Conservation (phyloP, 2,797 vertebrate species). For the Sebastes dallii region DNA sequence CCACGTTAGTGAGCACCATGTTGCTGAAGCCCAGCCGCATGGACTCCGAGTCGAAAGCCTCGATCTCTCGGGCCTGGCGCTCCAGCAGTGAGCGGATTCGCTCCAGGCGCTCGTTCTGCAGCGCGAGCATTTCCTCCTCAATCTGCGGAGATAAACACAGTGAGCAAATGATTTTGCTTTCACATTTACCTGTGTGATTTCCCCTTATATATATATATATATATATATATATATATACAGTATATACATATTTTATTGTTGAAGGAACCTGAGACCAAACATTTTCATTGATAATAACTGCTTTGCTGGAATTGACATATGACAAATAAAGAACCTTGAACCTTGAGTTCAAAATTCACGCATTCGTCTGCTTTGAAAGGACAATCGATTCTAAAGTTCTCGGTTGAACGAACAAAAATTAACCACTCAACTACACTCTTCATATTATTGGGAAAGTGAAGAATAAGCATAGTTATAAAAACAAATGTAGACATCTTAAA, state of each 20-base stretch:
- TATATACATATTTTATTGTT: too few relatives aligned
- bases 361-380: neutral
- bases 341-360: neutral
- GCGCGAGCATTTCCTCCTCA: conserved; percentile 96
- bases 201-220: too few relatives aligned
- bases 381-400: neutral
- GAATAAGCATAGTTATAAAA: neutral
- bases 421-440: neutral
- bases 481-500: neutral
- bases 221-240: too few relatives aligned
- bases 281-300: too few relatives aligned
- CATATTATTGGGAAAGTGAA: neutral
- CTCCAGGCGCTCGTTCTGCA: conserved; percentile 97
- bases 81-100: conserved; percentile 96
- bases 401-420: neutral
- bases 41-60: conserved; percentile 98
- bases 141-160: conserved; percentile 81
- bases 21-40: conserved; percentile 99
- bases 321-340: too few relatives aligned
- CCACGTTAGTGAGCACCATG: conserved; percentile 97
- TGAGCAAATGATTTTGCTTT: neutral
- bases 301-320: too few relatives aligned
- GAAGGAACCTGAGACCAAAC: too few relatives aligned
- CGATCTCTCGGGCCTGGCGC: conserved; percentile 96
- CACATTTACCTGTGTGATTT: too few relatives aligned